phyloP scores from a whole-genome alignment of 2,888 invertebrate species.

The Scaptodrosophila latifasciaeformis region DNA sequence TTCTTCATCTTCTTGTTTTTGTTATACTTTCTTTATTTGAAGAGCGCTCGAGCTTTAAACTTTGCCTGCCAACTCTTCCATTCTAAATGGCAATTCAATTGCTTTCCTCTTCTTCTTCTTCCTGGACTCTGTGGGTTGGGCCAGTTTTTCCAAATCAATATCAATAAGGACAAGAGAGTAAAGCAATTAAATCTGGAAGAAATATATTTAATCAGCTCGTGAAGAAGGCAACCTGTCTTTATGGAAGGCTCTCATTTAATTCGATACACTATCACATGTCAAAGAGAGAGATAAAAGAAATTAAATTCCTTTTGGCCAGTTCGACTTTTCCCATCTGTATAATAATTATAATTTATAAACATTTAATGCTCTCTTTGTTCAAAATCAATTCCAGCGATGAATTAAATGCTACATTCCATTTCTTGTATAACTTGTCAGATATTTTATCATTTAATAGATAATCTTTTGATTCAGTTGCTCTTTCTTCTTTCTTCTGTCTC shows the following conservation, averaged over 20 bases:
- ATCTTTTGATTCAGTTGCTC: slow-evolving; percentile 52
- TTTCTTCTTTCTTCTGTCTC: too few relatives aligned
- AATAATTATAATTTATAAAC: slow-evolving; percentile 63
- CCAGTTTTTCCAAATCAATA: slow-evolving; percentile 12
- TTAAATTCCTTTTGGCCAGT: too few relatives aligned
- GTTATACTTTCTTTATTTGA: too few relatives aligned
- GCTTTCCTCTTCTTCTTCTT: slow-evolving; percentile 33
- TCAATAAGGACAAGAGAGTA: slow-evolving; percentile 19
- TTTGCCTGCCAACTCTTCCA: slow-evolving; percentile 32
- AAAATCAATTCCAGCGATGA: slow-evolving; percentile 48
- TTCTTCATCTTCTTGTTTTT: too few relatives aligned
- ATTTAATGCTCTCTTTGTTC: slow-evolving; percentile 50
- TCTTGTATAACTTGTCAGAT: slow-evolving; percentile 35
- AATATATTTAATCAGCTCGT: slow-evolving; percentile 22
- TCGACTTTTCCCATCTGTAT: neutral
- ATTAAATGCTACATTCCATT: slow-evolving; percentile 10
- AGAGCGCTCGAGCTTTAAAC: slow-evolving; percentile 48
- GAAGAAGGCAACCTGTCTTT: too few relatives aligned
- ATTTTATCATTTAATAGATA: slow-evolving; percentile 63
- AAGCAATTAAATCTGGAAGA: neutral
- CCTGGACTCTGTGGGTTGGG: too few relatives aligned
- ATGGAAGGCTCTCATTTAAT: too few relatives aligned
- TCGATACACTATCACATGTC: too few relatives aligned
- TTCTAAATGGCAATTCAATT: slow-evolving; percentile 50
- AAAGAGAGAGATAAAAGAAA: too few relatives aligned